phyloP scores from a whole-genome alignment of 2,113 vertebrate genomes.

The Electrona antarctica region DNA sequence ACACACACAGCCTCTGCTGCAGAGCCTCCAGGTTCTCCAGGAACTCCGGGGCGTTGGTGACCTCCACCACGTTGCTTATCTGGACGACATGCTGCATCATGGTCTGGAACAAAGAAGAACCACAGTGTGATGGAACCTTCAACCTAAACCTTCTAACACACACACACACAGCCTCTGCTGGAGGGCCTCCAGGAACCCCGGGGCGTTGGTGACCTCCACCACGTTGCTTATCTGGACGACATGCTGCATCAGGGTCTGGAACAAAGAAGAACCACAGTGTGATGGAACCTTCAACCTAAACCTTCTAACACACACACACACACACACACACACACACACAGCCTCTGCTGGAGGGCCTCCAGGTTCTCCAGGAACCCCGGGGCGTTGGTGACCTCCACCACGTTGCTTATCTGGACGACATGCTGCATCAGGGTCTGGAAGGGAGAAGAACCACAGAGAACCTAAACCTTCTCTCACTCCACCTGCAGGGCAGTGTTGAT shows the following conservation, averaged over 20 bases:
- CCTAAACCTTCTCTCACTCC: no score
- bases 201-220: slow-evolving; percentile 76
- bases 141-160: no score
- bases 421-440: slow-evolving; percentile 70
- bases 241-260: slow-evolving; percentile 71
- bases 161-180: no score
- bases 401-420: slow-evolving; percentile 74
- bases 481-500: no score
- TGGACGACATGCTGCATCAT: slow-evolving; percentile 71
- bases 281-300: no score
- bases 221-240: slow-evolving; percentile 76
- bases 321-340: no score
- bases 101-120: slow-evolving; percentile 50
- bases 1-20: no score
- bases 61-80: slow-evolving; percentile 77
- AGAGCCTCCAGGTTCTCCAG: slow-evolving; percentile 79
- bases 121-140: no score
- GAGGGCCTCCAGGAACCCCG: slow-evolving; percentile 77
- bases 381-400: slow-evolving; percentile 78
- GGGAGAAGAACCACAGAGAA: neutral
- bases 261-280: slow-evolving; percentile 12
- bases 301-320: no score
- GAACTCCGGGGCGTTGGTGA: slow-evolving; percentile 75
- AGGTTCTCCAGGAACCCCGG: slow-evolving; percentile 76
- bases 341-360: no score